Evolutionary conservation across 2,797 vertebrate genomes (phyloP), one percentile per base, ranked within the genome.

Genomic region (Halcyon chelicuti): DNA sequence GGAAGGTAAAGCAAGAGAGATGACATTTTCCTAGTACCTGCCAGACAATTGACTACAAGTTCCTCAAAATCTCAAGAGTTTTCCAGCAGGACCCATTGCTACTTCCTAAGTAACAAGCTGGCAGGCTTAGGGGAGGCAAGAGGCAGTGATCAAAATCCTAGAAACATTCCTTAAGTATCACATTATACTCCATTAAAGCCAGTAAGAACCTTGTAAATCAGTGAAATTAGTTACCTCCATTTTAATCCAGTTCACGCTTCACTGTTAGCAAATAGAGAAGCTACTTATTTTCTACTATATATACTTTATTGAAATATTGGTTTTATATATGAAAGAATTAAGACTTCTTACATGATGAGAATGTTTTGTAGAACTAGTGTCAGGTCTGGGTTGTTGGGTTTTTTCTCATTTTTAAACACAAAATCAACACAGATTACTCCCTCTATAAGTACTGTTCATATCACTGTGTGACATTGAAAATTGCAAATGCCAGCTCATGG

Each of bases 401-500:
- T 28, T 51, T 63, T 82, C 91, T 78, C 60, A 51, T 68, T 93
- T 92, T 89, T 60, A 65, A 72, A 44, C 17, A 74, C 15, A 70
- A 84, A 76, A 19, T 10, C 25, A 67, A 25, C 46, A 46, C 5
- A 81, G 11, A 88, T 79, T 33, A 90, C 5, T 84, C 33, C 44
- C 5, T 73, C 35, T 71, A 33, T 62, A 94, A 62, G 39, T 40
- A 88, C 16, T 35, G 44, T 51, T 94, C 37, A 77, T 54, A 88
- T 76, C 73, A 68, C 26, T 40, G 37, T 49, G 13, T n/a, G 95
- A 94, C 96, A 96, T 74, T 88, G 31, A 95, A 96, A 97, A 91
- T 86, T 83, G 77, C 37, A 88, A 91, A 52, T 23, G 47, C 16
- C 4, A 88, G 52, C 72, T 93, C 51, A 65, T 77, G 47, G n/a